Conservation (phyloP, 1,140 invertebrate genomes). For the Drosophila kurseongensis region DNA sequence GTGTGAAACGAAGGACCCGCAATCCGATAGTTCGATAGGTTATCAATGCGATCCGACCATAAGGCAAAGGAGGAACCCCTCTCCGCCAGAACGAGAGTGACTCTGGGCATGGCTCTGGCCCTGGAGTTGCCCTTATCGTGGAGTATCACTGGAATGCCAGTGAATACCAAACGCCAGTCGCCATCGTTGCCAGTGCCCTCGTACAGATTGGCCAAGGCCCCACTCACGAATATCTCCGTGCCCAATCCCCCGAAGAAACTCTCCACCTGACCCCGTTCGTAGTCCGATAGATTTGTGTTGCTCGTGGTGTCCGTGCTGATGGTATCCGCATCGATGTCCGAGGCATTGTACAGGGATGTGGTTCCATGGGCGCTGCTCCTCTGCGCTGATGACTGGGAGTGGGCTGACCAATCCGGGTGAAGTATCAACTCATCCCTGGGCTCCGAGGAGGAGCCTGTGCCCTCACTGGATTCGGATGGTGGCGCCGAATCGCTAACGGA, state of each 20-base stretch:
- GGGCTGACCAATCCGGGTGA: conserved; percentile 76
- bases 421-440: conserved; percentile 73
- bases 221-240: conserved; percentile 92
- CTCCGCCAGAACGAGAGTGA: conserved; percentile 92
- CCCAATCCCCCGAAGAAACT: conserved; percentile 92
- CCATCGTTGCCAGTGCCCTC: conserved; percentile 86
- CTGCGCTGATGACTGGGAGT: conserved; percentile 71
- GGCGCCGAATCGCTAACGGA: conserved; percentile 82
- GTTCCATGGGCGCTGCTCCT: conserved; percentile 72
- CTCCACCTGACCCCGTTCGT: conserved; percentile 91
- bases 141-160: conserved; percentile 92
- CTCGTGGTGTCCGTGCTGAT: conserved; percentile 81
- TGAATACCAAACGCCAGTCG: conserved; percentile 91
- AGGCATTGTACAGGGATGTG: conserved; percentile 75
- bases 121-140: conserved; percentile 91
- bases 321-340: conserved; percentile 79
- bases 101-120: conserved; percentile 89
- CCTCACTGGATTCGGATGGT: conserved; percentile 82
- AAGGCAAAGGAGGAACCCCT: conserved; percentile 93
- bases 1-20: conserved; percentile 91
- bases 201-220: conserved; percentile 92
- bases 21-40: conserved; percentile 88
- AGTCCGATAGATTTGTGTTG: conserved; percentile 87
- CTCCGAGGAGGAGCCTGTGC: conserved; percentile 81
- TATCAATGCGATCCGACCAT: conserved; percentile 94